Conservation (phyloP, 2,888 invertebrate genomes). For the Nebria brevicollis region DNA sequence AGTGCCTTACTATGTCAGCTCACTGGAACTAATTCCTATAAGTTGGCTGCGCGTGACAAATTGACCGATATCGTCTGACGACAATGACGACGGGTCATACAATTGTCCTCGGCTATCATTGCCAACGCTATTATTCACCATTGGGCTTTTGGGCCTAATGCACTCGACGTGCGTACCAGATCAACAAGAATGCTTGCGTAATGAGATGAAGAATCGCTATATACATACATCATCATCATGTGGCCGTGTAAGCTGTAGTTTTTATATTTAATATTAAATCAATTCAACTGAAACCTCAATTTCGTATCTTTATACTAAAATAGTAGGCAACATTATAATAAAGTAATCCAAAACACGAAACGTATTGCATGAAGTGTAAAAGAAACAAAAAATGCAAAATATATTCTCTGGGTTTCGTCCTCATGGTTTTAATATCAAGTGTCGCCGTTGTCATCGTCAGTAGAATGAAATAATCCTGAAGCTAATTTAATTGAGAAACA, state of each 20-base stretch:
- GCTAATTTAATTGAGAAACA: conserved; percentile 44
- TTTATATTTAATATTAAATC: background rate
- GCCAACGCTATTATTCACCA: conserved; percentile 5
- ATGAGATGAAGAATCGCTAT: conserved; percentile 9
- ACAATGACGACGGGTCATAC: conserved; percentile 3
- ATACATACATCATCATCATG: background rate
- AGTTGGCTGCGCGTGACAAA: conserved; percentile 13
- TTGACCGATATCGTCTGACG: conserved; percentile 2
- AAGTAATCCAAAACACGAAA: background rate
- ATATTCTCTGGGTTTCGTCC: background rate
- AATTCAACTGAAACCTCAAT: too few relatives aligned
- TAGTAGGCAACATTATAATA: background rate
- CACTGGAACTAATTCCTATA: background rate
- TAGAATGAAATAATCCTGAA: conserved; percentile 41
- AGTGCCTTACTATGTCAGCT: background rate
- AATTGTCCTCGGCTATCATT: conserved; percentile 11
- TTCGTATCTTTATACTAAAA: too few relatives aligned
- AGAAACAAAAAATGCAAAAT: background rate
- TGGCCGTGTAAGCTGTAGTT: background rate
- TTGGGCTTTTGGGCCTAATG: conserved; percentile 5
- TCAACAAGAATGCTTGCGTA: conserved; percentile 20
- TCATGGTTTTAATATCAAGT: conserved; percentile 4
- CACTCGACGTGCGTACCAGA: conserved; percentile 11
- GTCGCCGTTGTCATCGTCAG: background rate
- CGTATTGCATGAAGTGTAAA: background rate